Evolutionary conservation across 2,113 vertebrate genomes (phyloP), one percentile per base, ranked within the genome.

Genomic region (Gopherus flavomarginatus): DNA sequence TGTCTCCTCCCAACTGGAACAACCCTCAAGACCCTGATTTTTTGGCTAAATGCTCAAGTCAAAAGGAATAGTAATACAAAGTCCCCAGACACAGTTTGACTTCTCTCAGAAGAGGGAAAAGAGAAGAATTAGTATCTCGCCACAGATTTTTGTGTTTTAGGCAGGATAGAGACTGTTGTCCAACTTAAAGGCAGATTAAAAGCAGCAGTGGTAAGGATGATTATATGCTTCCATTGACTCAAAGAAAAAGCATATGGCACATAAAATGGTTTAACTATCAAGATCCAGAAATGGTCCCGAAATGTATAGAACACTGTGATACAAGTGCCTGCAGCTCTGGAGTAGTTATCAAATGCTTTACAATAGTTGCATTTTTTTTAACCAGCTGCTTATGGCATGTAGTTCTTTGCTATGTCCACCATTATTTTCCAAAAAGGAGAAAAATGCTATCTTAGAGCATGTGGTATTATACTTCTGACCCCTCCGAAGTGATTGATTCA

Each of bases 401-500:
- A 87, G 54, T 56, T 94, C 84, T 89, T 91, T 79, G 72, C 91
- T 53, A 93, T 90, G n/a, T 80, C 57, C 44, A 78, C 56, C 92
- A 54, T 95, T 96, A 94, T 93, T 94, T 92, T 85, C 91, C 93
- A 85, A 83, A 89, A 93, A 97, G 29, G 53, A 86, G 16, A 54
- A 92, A 85, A 89, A n/a, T 59, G 42, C 69, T 96, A 92, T 53
- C 84, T 94, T 86, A 44, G 96, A 83, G 44, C 49, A 75, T 16
- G 8, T 86, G 31, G 6, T 8, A 75, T n/a, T 52, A 49, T 75
- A 27, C 26, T 24, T 86, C 22, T 97, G 95, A 97, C 96, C 96
- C 93, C 93, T 94, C 78, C 69, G 90, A 96, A 96, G 94, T 92
- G 97, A 97, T 86, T 91, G 95, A 80, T 95, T 95, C 85, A 50